Evolutionary conservation across 2,113 vertebrate genomes (phyloP).

Genomic region (Tinamus guttatus): DNA sequence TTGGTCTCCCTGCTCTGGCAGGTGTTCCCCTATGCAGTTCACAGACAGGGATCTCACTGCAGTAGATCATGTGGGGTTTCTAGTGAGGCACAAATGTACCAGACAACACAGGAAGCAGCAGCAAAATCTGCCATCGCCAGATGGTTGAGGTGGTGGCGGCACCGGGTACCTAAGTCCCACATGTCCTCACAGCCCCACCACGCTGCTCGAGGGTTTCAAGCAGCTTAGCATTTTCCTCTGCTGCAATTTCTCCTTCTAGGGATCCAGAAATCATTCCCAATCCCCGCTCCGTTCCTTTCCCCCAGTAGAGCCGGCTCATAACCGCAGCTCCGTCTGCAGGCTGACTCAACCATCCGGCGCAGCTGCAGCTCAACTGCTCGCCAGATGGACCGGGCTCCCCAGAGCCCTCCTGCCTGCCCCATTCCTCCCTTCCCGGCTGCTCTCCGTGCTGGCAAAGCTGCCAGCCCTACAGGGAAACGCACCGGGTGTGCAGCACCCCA

Average conservation of each 20-base stretch:
- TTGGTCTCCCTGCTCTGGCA: neutral
- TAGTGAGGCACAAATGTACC: neutral
- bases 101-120: rapidly evolving
- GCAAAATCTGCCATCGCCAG: neutral
- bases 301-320: neutral
- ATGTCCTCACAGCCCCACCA: neutral
- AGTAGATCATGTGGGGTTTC: rapidly evolving
- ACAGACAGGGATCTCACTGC: neutral
- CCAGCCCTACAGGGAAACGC: neutral
- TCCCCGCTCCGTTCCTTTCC: neutral
- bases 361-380: neutral
- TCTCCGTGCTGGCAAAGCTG: neutral
- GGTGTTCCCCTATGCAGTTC: no score
- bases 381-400: neutral
- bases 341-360: neutral
- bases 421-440: neutral
- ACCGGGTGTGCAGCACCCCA: rapidly evolving
- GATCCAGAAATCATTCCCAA: neutral
- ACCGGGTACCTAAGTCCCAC: neutral
- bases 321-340: no score
- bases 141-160: neutral
- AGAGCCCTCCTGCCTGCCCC: neutral
- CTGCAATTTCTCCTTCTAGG: neutral
- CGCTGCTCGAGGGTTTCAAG: neutral
- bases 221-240: neutral